Conservation (phyloP, 2,888 invertebrate genomes). For the Pharmacophagus antenor region DNA sequence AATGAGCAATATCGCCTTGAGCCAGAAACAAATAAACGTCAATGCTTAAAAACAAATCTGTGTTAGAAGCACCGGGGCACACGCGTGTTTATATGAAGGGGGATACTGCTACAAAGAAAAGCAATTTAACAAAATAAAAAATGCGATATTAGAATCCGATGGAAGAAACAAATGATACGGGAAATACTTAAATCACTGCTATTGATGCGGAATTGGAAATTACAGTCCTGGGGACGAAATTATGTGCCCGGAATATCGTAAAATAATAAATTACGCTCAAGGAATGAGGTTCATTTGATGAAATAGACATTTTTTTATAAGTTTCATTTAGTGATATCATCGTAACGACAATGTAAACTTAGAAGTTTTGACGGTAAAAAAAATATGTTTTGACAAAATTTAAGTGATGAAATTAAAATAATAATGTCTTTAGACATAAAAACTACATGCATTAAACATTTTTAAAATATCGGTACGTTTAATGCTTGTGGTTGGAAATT, state of each 20-base stretch:
- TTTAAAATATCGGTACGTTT: neutral
- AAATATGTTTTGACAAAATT: no score
- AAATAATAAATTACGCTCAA: slow-evolving; percentile 41
- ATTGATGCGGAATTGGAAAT: slow-evolving; percentile 70
- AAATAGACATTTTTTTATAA: slow-evolving; percentile 10
- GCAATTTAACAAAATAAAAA: slow-evolving; percentile 79
- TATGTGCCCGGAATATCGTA: slow-evolving; percentile 43
- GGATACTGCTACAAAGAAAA: slow-evolving; percentile 67
- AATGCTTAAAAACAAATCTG: slow-evolving; percentile 75
- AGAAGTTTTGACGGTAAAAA: neutral
- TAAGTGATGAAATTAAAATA: neutral
- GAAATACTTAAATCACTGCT: slow-evolving; percentile 76
- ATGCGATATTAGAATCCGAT: slow-evolving; percentile 63
- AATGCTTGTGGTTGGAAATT: neutral
- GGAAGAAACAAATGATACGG: slow-evolving; percentile 75
- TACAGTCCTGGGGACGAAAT: slow-evolving; percentile 40
- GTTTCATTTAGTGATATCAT: neutral
- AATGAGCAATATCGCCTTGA: slow-evolving; percentile 69
- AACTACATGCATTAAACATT: neutral
- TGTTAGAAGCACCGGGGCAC: slow-evolving; percentile 54
- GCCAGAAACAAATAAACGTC: slow-evolving; percentile 74
- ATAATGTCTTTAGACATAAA: neutral
- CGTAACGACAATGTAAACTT: neutral
- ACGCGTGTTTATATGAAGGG: slow-evolving; percentile 68
- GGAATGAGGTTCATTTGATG: slow-evolving; percentile 23